Conservation (phyloP, 2,888 invertebrate genomes). For the Prionchulus punctatus region DNA sequence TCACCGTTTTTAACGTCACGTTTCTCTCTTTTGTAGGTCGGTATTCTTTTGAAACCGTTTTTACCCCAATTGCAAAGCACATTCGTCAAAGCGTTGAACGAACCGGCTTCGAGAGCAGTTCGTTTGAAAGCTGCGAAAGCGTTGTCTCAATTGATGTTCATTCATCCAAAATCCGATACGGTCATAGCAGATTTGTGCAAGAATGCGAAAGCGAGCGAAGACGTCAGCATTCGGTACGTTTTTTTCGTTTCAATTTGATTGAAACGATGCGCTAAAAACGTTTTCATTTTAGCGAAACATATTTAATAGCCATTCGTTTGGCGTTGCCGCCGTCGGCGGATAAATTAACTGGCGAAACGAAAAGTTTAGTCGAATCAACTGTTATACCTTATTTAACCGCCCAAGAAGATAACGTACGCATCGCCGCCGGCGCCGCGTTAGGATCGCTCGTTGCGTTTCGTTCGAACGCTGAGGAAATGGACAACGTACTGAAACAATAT, state of each 20-base stretch:
- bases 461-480: constrained; percentile 54
- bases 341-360: constrained; percentile 59
- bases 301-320: constrained; percentile 71
- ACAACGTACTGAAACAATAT: constrained; percentile 54
- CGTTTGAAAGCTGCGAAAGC: constrained; percentile 41
- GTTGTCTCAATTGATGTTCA: constrained; percentile 66
- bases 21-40: constrained; percentile 47
- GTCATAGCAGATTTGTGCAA: constrained; percentile 81
- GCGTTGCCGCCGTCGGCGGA: constrained; percentile 67
- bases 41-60: constrained; percentile 86
- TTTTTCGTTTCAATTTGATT: neutral
- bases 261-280: too few species aligned
- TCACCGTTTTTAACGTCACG: neutral
- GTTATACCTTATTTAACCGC: neutral
- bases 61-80: constrained; percentile 95
- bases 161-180: constrained; percentile 82
- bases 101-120: constrained; percentile 41
- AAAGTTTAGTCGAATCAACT: neutral
- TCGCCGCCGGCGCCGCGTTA: constrained; percentile 69
- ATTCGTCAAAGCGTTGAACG: constrained; percentile 82
- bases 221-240: constrained; percentile 52
- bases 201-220: constrained; percentile 64
- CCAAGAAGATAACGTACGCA: constrained; percentile 59
- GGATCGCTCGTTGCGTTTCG: constrained; percentile 59
- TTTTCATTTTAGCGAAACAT: constrained; percentile 55